Evolutionary conservation across 2,888 invertebrate species (phyloP), one percentile per base, ranked within the genome.

Genomic region (Cephus rjabovi): DNA sequence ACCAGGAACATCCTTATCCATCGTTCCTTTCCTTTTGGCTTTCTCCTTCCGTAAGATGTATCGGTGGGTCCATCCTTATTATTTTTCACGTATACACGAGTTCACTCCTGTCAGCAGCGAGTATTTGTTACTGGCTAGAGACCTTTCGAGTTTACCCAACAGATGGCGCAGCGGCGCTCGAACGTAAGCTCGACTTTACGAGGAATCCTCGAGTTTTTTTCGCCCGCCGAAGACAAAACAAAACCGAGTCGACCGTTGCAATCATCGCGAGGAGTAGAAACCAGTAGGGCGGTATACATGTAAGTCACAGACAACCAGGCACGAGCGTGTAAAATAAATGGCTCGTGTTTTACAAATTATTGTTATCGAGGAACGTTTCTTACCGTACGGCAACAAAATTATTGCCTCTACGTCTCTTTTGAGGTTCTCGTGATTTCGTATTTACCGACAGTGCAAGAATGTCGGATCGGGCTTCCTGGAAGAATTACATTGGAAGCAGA

Each of bases 361-460:
- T 74, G 74, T 74, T 35, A 74, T 74, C 34, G 23, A 34, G 12
- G 35, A 35, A 34, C 74, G 15, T 74, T 74, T 34, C 71, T 12
- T 34, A 23, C 1, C 40, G 23, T 23, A 6, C 40, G 4, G 9
- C 40, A 56, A 56, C 40, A 6, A 56, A 56, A 15, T 56, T 56
- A 56, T 56, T 56, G 40, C 15, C 6, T 15, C 23, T 0, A 56
- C 23, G 40, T 56, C 15, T 15, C 0, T 40, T 15, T 56, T 9
- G 40, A 56, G 40, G 15, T 23, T 56, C 40, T 56, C 40, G 23
- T 23, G 40, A 56, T 23, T 56, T 15, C 40, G 40, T 23, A 0
- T 23, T 56, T 56, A 56, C 40, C 40, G 9, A 56, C 23, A 56
- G 15, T 23, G 23, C 40, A 56, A 56, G 40, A 56, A 56, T 56